phyloP scores from a whole-genome alignment of 1,140 invertebrate genomes.

The Zaprionus ghesquierei region DNA sequence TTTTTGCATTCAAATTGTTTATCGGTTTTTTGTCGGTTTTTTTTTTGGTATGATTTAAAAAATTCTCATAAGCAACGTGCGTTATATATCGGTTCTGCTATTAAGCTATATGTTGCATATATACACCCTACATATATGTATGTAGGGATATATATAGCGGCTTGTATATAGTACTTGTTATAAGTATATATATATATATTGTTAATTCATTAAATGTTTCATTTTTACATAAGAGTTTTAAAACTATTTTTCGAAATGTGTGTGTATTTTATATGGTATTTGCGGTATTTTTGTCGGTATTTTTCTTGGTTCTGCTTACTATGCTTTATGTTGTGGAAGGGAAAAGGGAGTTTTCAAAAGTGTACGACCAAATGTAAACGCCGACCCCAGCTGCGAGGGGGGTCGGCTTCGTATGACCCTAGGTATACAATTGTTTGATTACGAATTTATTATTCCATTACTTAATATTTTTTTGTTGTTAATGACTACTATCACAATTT shows the following conservation, averaged over 20 bases:
- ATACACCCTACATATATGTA: slow-evolving; percentile 37
- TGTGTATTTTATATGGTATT: slow-evolving; percentile 32
- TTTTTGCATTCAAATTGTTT: slow-evolving; percentile 69
- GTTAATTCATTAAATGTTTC: slow-evolving; percentile 63
- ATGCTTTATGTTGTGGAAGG: background rate
- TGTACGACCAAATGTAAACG: slow-evolving; percentile 15
- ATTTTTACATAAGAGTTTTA: slow-evolving; percentile 62
- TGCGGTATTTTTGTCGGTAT: slow-evolving; percentile 24
- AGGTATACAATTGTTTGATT: slow-evolving; percentile 59
- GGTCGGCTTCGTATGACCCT: slow-evolving; percentile 12
- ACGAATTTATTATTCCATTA: slow-evolving; percentile 44
- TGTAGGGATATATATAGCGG: slow-evolving; percentile 23
- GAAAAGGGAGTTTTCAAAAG: slow-evolving; percentile 18
- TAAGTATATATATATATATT: slow-evolving; percentile 51
- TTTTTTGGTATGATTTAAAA: slow-evolving; percentile 69
- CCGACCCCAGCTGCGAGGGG: background rate
- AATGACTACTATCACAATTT: slow-evolving; percentile 82
- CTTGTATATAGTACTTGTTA: slow-evolving; percentile 28
- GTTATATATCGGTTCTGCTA: slow-evolving; percentile 73
- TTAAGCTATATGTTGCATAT: slow-evolving; percentile 62
- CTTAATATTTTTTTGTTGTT: slow-evolving; percentile 59
- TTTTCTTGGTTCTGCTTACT: slow-evolving; percentile 52
- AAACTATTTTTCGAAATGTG: slow-evolving; percentile 74
- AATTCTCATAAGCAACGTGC: slow-evolving; percentile 79
- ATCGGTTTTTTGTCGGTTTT: slow-evolving; percentile 40